phyloP scores from a whole-genome alignment of 2,888 invertebrate species.

The Drepana falcataria region DNA sequence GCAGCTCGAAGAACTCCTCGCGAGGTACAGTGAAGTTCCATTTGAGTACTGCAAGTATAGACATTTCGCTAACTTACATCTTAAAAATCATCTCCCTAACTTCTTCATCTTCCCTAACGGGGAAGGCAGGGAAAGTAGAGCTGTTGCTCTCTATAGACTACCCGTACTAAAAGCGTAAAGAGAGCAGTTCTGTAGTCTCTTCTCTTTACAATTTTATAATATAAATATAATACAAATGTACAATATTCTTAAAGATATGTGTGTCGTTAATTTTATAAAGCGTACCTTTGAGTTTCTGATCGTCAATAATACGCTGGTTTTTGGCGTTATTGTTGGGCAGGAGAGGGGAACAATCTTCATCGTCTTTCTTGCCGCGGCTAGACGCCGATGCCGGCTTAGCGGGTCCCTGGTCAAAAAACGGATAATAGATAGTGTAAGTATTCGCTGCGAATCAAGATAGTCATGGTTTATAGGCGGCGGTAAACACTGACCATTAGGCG shows the following conservation, averaged over 20 bases:
- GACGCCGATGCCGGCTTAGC: conserved; percentile 61
- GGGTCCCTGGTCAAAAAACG: conserved; percentile 32
- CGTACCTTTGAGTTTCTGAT: conserved; percentile 89
- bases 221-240: too few species aligned
- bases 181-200: not conserved
- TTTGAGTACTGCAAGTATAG: conserved; percentile 81
- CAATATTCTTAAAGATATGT: too few species aligned
- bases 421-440: not conserved
- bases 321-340: conserved; percentile 91
- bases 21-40: conserved; percentile 97
- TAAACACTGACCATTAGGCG: too few species aligned
- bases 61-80: conserved; percentile 1
- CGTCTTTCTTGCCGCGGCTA: conserved; percentile 86
- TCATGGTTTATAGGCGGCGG: too few species aligned
- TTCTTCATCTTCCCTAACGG: too few species aligned
- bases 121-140: too few species aligned
- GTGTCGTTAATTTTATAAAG: not conserved
- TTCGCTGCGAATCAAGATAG: too few species aligned
- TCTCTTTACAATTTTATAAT: not conserved
- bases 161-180: too few species aligned
- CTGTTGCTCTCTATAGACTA: too few species aligned
- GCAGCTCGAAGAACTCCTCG: conserved; percentile 94
- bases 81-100: too few species aligned
- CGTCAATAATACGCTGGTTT: conserved; percentile 95
- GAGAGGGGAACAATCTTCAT: conserved; percentile 88